These are phyloP conservation scores for Neosilurus hyrtlii DNA, from an alignment of 2,797 vertebrate species.

Conservation along the genomic window DNA sequence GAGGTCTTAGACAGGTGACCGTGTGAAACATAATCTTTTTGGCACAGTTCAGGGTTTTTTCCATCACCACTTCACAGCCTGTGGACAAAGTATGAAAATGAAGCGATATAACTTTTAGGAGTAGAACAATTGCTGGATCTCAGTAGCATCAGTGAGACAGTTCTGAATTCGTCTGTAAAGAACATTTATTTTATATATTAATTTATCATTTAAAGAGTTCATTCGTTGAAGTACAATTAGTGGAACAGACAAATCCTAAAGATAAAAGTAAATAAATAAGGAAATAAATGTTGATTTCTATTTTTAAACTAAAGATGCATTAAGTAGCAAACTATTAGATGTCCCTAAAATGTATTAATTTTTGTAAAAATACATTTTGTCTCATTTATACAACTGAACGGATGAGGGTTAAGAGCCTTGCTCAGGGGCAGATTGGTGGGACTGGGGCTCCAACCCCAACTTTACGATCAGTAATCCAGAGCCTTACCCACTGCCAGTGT, in stretches of 20 bases:
- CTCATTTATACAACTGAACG: too few relatives aligned
- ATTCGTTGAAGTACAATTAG: not conserved
- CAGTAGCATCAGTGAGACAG: not conserved
- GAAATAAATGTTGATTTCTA: not conserved
- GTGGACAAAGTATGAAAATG: too few relatives aligned
- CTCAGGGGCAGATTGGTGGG: too few relatives aligned
- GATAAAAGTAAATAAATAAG: not conserved
- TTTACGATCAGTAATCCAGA: too few relatives aligned
- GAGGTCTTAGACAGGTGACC: constrained; percentile 88
- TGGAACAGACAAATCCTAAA: not conserved
- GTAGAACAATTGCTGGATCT: not conserved
- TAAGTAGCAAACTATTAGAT: not conserved
- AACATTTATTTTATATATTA: too few relatives aligned
- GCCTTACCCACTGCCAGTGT: too few relatives aligned
- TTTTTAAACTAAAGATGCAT: not conserved
- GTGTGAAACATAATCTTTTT: not conserved
- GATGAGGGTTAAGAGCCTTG: too few relatives aligned
- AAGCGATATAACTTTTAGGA: not conserved
- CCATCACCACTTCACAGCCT: too few relatives aligned
- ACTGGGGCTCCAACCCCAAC: too few relatives aligned
- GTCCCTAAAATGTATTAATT: too few relatives aligned
- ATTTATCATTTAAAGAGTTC: not conserved
- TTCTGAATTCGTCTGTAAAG: not conserved
- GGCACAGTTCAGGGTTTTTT: not conserved
- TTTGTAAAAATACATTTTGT: too few relatives aligned